These are phyloP conservation scores for Morinoia aosen DNA, from an alignment of 2,888 invertebrate species.

Conservation along the genomic window DNA sequence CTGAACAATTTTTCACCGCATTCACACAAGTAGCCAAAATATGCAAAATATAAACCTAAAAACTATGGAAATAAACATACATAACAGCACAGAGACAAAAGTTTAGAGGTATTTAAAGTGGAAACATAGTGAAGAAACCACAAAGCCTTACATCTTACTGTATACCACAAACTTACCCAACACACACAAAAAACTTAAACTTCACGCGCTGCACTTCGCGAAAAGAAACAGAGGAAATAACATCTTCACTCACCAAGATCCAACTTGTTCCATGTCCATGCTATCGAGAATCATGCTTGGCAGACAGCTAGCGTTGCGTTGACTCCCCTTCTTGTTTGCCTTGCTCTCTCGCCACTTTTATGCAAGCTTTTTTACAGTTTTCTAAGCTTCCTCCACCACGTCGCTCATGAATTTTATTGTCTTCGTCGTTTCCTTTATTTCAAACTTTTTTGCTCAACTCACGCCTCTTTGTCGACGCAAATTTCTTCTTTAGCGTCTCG, in stretches of 20 bases:
- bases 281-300: slow-evolving; percentile 15
- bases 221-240: not conserved
- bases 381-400: not conserved
- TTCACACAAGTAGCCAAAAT: not conserved
- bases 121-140: not conserved
- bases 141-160: not conserved
- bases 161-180: not conserved
- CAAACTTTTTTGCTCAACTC: not conserved
- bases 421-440: not conserved
- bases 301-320: not conserved
- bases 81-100: not conserved
- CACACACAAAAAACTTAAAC: not conserved
- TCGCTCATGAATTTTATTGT: not conserved
- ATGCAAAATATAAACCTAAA: not conserved
- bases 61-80: not conserved
- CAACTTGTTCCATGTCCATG: slow-evolving; percentile 31
- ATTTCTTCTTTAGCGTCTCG: no score
- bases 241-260: slow-evolving; percentile 21
- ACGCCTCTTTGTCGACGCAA: no score
- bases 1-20: not conserved
- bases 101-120: not conserved
- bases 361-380: not conserved
- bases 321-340: not conserved
- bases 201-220: not conserved
- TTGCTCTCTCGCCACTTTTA: not conserved